phyloP scores from a whole-genome alignment of 2,113 vertebrate genomes.

The Prionailurus bengalensis region DNA sequence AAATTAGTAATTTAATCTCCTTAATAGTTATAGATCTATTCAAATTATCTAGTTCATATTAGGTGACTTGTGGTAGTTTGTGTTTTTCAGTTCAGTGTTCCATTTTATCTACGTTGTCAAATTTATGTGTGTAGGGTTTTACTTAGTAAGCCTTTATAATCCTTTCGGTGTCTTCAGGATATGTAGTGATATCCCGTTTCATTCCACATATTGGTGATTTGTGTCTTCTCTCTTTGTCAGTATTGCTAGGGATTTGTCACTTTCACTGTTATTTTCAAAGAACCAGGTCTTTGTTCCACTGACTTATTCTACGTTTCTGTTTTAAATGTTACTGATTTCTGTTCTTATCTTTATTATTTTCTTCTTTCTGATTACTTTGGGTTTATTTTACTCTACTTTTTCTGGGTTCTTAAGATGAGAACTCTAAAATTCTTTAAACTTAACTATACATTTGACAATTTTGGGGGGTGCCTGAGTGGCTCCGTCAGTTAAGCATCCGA shows the following conservation, averaged over 20 bases:
- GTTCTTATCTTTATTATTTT: conserved; percentile 12
- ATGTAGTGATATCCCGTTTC: background rate
- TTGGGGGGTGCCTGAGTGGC: too few relatives aligned
- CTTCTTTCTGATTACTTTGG: background rate
- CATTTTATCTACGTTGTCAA: background rate
- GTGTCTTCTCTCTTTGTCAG: background rate
- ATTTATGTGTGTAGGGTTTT: background rate
- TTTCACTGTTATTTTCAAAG: background rate
- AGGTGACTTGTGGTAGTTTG: background rate
- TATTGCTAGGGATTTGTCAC: background rate
- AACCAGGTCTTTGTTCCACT: background rate
- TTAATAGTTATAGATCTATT: background rate
- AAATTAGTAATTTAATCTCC: background rate
- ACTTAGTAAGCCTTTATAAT: background rate
- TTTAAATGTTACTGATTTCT: conserved; percentile 8
- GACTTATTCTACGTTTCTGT: background rate
- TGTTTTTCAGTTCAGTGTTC: background rate
- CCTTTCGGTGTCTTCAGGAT: background rate
- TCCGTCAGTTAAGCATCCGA: too few relatives aligned
- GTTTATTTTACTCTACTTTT: background rate
- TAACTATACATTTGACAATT: background rate
- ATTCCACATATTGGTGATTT: background rate
- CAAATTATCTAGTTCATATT: background rate
- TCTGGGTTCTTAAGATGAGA: background rate
- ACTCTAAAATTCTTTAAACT: background rate